A percentile compares a stretch with the other conserved stretches of the same genome.
Evolutionary conservation across 2,113 vertebrate species (phyloP).

Genomic region (Brachyistius frenatus): DNA sequence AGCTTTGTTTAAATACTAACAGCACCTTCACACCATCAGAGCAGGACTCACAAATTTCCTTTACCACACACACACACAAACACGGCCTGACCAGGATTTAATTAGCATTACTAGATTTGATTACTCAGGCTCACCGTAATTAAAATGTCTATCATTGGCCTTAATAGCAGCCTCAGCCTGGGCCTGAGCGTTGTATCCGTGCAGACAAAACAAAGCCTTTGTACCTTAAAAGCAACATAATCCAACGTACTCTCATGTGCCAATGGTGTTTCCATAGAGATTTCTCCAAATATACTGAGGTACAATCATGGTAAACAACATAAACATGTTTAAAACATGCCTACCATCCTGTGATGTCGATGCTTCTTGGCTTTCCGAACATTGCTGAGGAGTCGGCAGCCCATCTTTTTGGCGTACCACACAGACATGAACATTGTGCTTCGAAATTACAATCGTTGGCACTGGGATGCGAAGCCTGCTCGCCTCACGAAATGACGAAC

Average conservation of each 20-base stretch:
- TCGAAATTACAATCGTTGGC: constrained; percentile 18
- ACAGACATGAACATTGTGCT: constrained; percentile 84
- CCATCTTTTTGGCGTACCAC: constrained; percentile 87
- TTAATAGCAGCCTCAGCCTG: constrained; percentile 6
- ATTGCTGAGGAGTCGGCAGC: constrained; percentile 82
- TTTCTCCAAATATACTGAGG: constrained; percentile 8
- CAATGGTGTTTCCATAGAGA: background rate
- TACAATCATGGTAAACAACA: background rate
- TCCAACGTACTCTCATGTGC: constrained; percentile 3
- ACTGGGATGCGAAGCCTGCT: constrained; percentile 30
- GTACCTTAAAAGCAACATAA: constrained; percentile 1
- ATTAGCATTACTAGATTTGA: constrained; percentile 43
- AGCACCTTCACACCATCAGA: constrained; percentile 14
- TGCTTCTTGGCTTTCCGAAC: constrained; percentile 82
- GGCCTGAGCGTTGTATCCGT: background rate
- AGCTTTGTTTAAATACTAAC: constrained; percentile 12
- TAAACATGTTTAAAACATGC: constrained; percentile 44
- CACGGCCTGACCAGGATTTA: constrained; percentile 21
- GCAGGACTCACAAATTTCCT: constrained; percentile 10
- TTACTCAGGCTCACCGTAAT: constrained; percentile 26
- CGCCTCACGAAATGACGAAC: constrained; percentile 32
- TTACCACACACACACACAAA: background rate
- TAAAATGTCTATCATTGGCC: constrained; percentile 27
- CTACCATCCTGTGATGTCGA: constrained; percentile 76
- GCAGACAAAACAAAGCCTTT: constrained; percentile 4